phyloP scores from a whole-genome alignment of 2,797 vertebrate species.

The Hippoglossus hippoglossus region DNA sequence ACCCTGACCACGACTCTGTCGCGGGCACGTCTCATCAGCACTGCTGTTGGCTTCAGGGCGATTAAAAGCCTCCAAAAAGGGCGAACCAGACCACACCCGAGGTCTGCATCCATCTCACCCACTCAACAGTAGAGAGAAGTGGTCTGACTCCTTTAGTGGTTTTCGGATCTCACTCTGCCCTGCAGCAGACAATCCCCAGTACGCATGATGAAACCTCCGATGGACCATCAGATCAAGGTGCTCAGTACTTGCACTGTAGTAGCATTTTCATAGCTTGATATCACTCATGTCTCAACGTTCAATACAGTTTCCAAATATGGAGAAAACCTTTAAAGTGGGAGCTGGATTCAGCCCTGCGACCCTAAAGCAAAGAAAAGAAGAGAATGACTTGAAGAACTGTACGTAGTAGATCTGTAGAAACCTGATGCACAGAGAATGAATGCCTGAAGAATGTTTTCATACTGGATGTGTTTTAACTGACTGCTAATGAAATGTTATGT shows the following conservation, averaged over 20 bases:
- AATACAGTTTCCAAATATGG: constrained; percentile 37
- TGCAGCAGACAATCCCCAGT: constrained; percentile 61
- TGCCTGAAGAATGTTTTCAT: constrained; percentile 76
- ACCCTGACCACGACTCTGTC: constrained; percentile 51
- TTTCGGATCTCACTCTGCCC: constrained; percentile 47
- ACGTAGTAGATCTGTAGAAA: constrained; percentile 68
- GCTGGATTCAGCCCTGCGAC: constrained; percentile 59
- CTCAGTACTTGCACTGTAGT: constrained; percentile 51
- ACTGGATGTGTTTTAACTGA: constrained; percentile 75
- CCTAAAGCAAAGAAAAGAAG: constrained; percentile 63
- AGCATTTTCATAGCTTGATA: constrained; percentile 66
- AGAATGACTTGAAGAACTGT: constrained; percentile 65
- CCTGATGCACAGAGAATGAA: constrained; percentile 72
- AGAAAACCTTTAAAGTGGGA: constrained; percentile 70
- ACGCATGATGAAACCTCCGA: constrained; percentile 68
- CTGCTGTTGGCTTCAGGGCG: constrained; percentile 50
- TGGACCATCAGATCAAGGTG: constrained; percentile 56
- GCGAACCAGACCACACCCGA: constrained; percentile 51
- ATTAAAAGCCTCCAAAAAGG: constrained; percentile 53
- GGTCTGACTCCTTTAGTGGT: constrained; percentile 47
- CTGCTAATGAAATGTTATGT: constrained; percentile 71
- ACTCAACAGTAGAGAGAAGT: constrained; percentile 40
- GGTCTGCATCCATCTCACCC: constrained; percentile 59
- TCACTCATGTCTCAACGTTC: constrained; percentile 51
- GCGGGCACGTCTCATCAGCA: constrained; percentile 45